Evolutionary conservation across 2,888 invertebrate genomes (phyloP), one percentile per base, ranked within the genome.

Genomic region (Panorpa germanica): DNA sequence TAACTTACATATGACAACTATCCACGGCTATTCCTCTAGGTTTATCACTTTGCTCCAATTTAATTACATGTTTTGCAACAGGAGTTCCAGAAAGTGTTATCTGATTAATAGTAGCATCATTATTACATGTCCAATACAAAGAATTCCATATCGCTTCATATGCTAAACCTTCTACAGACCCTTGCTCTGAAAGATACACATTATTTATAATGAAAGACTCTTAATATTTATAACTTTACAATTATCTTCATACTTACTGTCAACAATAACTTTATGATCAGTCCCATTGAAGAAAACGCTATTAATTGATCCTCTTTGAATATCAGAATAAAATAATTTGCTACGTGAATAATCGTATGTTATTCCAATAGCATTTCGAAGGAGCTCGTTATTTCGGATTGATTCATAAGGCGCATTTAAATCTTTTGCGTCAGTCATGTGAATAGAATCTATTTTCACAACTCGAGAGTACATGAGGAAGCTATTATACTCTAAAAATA

Each of bases 41-140:
- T 40, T 83, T 80, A 49, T 83, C 83, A 35, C 69, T 68, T 4
- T 59, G 45, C 34, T 63, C 58, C 39, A 86, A 56, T 37, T 66
- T 66, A 25, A 85, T 54, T 29, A 85, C 47, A 31, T 57, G 57
- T 5, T 48, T 50, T 12, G 61, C 58, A 14, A 47, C 43, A 6
- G 35, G 35, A 4, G 36, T 34, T 14, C 50, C 45, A 3, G 53
- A 53, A 30, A 68, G 46, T 40, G 59, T 59, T 13, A 70, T 56
- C 32, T 67, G 53, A 39, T 65, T 68, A 34, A 82, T 75, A 11
- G 73, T 69, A 2, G 78, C 75, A 47, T 76, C 74, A 46, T 73
- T 72, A 48, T 75, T 75, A 45, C 83, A 73, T 10, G 86, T 86
- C 82, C 85, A 90, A 56, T 80, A 90, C 10, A 90, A 57, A 40